Conservation (phyloP, 2,888 invertebrate species). For the Salticus scenicus region DNA sequence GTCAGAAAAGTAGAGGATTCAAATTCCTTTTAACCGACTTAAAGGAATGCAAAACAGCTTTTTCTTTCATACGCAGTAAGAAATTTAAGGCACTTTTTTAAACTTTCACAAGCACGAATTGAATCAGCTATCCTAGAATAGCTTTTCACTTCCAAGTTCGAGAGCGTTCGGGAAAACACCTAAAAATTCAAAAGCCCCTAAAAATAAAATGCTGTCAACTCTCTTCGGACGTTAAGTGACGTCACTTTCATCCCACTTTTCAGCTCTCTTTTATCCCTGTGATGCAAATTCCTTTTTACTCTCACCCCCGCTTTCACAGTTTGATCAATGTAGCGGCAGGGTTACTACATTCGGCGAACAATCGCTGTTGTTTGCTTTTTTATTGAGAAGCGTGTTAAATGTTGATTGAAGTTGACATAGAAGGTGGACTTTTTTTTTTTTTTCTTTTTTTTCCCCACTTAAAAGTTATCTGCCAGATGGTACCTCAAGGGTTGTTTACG, state of each 20-base stretch:
- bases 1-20: not conserved
- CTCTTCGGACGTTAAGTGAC: constrained; percentile 7
- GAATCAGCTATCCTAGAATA: not conserved
- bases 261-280: not conserved
- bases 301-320: too few species aligned
- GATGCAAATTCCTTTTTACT: too few species aligned
- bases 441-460: not conserved
- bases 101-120: not conserved
- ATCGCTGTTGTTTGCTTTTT: not conserved
- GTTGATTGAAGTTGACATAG: not conserved
- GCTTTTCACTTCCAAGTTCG: not conserved
- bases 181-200: not conserved
- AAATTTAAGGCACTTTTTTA: not conserved
- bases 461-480: not conserved
- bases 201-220: constrained; percentile 5
- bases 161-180: constrained; percentile 3
- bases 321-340: not conserved
- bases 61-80: not conserved
- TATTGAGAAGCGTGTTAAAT: not conserved
- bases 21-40: not conserved
- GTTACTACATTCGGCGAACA: not conserved
- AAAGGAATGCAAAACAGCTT: not conserved
- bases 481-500: constrained; percentile 1
- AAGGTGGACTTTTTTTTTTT: not conserved
- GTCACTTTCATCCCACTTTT: constrained; percentile 19